Conservation (phyloP, 2,113 vertebrate species). For the Herpailurus yagouaroundi region DNA sequence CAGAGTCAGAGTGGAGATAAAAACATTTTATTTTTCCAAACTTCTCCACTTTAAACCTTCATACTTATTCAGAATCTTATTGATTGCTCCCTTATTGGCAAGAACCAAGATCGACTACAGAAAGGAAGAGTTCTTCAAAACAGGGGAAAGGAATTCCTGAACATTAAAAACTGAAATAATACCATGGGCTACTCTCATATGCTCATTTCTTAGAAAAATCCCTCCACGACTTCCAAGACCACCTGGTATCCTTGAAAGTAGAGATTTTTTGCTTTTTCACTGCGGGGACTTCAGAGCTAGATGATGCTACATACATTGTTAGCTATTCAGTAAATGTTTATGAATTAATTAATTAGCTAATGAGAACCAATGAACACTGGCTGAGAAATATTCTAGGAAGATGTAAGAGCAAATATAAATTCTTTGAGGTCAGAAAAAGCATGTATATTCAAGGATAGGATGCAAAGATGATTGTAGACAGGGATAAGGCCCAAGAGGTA, state of each 20-base stretch:
- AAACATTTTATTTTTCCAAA: background rate
- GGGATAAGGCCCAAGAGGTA: background rate
- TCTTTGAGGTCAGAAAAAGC: background rate
- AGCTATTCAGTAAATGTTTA: background rate
- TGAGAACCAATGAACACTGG: background rate
- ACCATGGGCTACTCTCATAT: background rate
- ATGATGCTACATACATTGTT: background rate
- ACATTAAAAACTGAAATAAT: background rate
- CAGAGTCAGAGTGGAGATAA: background rate
- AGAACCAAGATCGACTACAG: background rate
- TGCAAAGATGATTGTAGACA: background rate
- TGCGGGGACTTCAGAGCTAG: background rate
- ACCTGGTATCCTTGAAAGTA: background rate
- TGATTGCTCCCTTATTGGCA: background rate
- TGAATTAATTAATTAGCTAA: background rate
- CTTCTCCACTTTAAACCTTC: background rate
- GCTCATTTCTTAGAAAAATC: background rate
- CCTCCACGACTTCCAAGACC: background rate
- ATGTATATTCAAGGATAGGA: background rate
- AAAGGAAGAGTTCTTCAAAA: background rate
- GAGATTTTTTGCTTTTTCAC: conserved; percentile 2
- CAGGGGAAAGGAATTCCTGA: background rate
- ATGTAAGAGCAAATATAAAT: background rate
- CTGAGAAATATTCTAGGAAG: background rate
- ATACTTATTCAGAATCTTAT: background rate